Conservation (phyloP, 2,113 vertebrate genomes). For the Condylura cristata region DNA sequence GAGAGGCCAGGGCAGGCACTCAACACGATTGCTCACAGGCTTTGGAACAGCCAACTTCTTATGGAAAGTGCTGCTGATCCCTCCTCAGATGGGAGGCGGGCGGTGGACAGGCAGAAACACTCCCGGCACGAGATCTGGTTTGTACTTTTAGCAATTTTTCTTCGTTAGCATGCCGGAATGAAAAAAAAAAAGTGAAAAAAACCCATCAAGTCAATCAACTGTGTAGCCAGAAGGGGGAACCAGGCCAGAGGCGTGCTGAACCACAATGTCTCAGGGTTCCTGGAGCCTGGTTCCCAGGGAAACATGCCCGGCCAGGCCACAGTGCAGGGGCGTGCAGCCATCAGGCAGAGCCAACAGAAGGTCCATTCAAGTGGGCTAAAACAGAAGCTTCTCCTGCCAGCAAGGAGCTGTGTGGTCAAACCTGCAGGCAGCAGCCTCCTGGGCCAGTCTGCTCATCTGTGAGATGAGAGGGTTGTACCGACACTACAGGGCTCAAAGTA, state of each 20-base stretch:
- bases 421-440: accelerated
- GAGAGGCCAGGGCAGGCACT: neutral
- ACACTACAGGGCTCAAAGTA: neutral
- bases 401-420: neutral
- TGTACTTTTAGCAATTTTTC: neutral
- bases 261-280: neutral
- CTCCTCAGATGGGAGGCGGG: neutral
- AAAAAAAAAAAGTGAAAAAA: neutral
- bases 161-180: neutral
- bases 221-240: neutral
- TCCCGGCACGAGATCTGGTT: neutral
- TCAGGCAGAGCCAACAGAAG: neutral
- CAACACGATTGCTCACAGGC: neutral
- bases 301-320: neutral
- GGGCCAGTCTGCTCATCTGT: neutral
- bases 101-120: neutral
- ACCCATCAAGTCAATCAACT: neutral
- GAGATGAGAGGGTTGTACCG: neutral
- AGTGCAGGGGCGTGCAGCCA: accelerated
- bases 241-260: too few relatives aligned
- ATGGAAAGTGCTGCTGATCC: neutral
- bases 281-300: neutral
- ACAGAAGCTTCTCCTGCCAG: neutral
- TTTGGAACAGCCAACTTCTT: neutral
- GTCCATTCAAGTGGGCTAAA: neutral